Evolutionary conservation across 1,140 invertebrate genomes (phyloP).

Genomic region (Nasonia giraulti): DNA sequence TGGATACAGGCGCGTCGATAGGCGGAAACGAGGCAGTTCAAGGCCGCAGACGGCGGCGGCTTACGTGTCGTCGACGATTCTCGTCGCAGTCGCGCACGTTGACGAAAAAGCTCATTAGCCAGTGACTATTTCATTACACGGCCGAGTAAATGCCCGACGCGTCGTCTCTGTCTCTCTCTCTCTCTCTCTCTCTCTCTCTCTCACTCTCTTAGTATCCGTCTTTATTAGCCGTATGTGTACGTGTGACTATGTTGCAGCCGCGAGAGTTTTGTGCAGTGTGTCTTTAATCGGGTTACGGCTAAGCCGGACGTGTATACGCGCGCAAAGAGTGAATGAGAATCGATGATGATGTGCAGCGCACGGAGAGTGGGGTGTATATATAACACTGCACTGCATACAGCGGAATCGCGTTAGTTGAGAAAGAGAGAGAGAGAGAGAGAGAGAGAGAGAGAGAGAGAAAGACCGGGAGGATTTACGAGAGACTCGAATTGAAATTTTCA

Average conservation of each 20-base stretch:
- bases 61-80: not conserved
- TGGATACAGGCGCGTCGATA: not conserved
- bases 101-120: slow-evolving; percentile 10
- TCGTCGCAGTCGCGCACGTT: not conserved
- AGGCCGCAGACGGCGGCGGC: not conserved
- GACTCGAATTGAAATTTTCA: too few relatives aligned
- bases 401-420: not conserved
- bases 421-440: too few relatives aligned
- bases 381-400: too few relatives aligned
- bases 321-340: slow-evolving; percentile 2
- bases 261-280: not conserved
- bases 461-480: too few relatives aligned
- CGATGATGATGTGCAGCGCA: not conserved
- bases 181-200: too few relatives aligned
- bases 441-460: too few relatives aligned
- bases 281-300: not conserved
- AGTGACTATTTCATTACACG: slow-evolving; percentile 7
- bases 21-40: slow-evolving; percentile 34
- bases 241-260: not conserved
- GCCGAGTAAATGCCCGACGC: not conserved
- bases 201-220: not conserved
- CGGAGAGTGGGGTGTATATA: not conserved
- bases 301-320: too few relatives aligned
- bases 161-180: not conserved
- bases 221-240: not conserved